Evolutionary conservation across 64 coral and sea anemone genomes (phyloP).

Genomic region (Trachythela sp.): DNA sequence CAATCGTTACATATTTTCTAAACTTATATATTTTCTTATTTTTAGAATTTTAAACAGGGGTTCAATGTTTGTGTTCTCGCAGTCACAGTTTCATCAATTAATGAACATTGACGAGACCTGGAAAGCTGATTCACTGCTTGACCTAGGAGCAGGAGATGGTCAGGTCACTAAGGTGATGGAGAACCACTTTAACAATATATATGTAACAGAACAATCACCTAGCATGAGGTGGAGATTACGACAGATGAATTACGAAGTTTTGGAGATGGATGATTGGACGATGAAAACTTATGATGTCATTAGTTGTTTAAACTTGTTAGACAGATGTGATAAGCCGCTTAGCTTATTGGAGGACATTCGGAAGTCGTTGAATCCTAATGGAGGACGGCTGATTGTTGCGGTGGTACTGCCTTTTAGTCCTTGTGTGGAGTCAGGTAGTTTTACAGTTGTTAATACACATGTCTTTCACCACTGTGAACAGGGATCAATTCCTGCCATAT

Average conservation of each 20-base stretch:
- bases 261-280: constrained; percentile 72
- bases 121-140: constrained; percentile 57
- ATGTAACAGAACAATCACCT: constrained; percentile 90
- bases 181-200: constrained; percentile 84
- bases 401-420: constrained; percentile 82
- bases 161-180: constrained; percentile 86
- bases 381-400: constrained; percentile 73
- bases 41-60: constrained; percentile 83
- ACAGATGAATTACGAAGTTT: constrained; percentile 28
- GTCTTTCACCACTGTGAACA: no score
- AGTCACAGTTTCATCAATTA: constrained; percentile 62
- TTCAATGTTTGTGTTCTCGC: constrained; percentile 97
- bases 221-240: constrained; percentile 83
- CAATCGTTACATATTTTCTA: no score
- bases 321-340: constrained; percentile 86
- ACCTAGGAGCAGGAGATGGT: constrained; percentile 93
- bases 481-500: no score
- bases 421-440: constrained; percentile 91
- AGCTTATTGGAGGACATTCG: constrained; percentile 65
- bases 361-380: constrained; percentile 50
- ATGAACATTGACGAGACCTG: constrained; percentile 48
- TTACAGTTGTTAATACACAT: background rate
- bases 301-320: constrained; percentile 82
- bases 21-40: background rate
- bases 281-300: constrained; percentile 78